Conservation (phyloP, 2,888 invertebrate genomes). For the Andrena fulva region DNA sequence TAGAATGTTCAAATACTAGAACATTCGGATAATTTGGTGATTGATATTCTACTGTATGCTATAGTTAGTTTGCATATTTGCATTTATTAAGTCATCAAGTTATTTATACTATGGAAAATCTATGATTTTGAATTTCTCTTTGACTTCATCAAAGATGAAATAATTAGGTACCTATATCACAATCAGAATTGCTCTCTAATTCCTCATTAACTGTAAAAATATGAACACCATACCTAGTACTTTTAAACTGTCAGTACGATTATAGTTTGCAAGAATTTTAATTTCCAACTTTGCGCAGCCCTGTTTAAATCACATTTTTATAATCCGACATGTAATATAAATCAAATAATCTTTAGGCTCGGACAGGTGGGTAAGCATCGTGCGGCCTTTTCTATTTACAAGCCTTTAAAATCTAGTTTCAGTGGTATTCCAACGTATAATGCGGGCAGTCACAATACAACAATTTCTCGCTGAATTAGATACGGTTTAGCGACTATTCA, state of each 20-base stretch:
- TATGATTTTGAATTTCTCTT: too few species aligned
- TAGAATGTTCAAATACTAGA: too few species aligned
- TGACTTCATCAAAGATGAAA: too few species aligned
- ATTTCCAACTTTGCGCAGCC: neutral
- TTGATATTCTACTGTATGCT: too few species aligned
- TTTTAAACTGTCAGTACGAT: neutral
- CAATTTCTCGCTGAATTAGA: slow-evolving; percentile 72
- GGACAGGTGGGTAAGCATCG: slow-evolving; percentile 1
- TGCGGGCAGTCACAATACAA: slow-evolving; percentile 61
- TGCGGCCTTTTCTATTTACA: slow-evolving; percentile 5
- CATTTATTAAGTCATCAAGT: too few species aligned
- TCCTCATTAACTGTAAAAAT: neutral
- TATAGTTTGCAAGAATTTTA: neutral
- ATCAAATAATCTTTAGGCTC: slow-evolving; percentile 3
- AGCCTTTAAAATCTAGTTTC: slow-evolving; percentile 44
- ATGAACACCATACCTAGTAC: too few species aligned
- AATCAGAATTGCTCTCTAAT: too few species aligned
- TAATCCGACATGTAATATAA: neutral
- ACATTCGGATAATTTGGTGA: too few species aligned
- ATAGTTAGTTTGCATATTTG: too few species aligned
- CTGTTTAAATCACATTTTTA: neutral
- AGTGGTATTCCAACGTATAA: slow-evolving; percentile 25
- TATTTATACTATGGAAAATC: too few species aligned
- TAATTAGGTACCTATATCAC: too few species aligned
- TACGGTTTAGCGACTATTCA: slow-evolving; percentile 69